Conservation (phyloP, 2,797 vertebrate species). For the Cebuella pygmaea region DNA sequence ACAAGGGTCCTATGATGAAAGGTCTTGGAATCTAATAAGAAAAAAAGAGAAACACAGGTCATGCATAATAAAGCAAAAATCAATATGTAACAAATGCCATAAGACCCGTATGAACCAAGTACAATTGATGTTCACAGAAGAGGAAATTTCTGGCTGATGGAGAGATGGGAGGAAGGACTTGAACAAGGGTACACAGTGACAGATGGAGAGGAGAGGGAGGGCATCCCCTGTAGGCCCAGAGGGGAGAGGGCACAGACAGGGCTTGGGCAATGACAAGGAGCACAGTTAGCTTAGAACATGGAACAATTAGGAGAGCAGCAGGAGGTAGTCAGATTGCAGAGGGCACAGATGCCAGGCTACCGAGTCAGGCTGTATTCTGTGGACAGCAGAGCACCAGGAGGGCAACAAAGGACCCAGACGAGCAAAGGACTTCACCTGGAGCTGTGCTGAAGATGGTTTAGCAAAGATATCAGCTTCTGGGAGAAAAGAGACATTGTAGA, state of each 20-base stretch:
- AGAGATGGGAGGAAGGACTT: constrained; percentile 31
- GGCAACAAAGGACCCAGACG: not conserved
- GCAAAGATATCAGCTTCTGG: not conserved
- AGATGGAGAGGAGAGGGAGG: constrained; percentile 62
- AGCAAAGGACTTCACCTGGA: not conserved
- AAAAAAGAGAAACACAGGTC: constrained; percentile 32
- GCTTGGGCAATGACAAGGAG: not conserved
- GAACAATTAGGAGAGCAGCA: constrained; percentile 66
- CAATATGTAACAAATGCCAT: constrained; percentile 1
- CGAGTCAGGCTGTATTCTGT: not conserved
- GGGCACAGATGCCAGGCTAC: constrained; percentile 49
- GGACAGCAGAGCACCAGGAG: not conserved
- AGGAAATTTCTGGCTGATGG: constrained; percentile 42
- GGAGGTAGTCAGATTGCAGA: constrained; percentile 45
- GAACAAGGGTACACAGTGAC: constrained; percentile 48
- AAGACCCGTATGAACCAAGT: not conserved
- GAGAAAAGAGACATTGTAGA: not conserved
- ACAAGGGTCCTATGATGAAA: not conserved
- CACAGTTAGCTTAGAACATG: constrained; percentile 56
- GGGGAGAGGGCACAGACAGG: constrained; percentile 57
- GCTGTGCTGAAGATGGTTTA: no score
- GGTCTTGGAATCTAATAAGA: not conserved
- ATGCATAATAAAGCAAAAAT: constrained; percentile 57
- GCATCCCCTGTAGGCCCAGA: not conserved
- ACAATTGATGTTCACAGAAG: not conserved